Evolutionary conservation across 2,797 vertebrate species (phyloP).

Genomic region (Platalea minor): DNA sequence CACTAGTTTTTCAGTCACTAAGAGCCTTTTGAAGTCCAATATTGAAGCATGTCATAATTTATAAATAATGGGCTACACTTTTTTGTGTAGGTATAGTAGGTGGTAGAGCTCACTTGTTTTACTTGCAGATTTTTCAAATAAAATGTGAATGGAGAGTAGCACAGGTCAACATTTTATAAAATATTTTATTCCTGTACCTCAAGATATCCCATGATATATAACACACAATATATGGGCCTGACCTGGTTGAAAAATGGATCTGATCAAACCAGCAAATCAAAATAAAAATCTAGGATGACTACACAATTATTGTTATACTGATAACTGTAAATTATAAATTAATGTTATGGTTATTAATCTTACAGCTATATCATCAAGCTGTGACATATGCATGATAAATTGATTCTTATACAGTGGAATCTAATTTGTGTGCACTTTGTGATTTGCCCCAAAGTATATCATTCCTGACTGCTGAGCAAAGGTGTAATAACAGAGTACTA

Average conservation of each 20-base stretch:
- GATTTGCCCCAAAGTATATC: not conserved
- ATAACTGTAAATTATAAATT: conserved; percentile 19
- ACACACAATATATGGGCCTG: not conserved
- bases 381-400: conserved; percentile 15
- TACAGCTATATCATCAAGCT: not conserved
- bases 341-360: conserved; percentile 22
- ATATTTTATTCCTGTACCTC: not conserved
- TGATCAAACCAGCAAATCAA: not conserved
- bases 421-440: conserved; percentile 12
- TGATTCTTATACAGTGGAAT: not conserved
- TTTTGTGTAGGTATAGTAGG: not conserved
- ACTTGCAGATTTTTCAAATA: not conserved
- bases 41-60: not conserved
- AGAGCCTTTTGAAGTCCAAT: not conserved
- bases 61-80: not conserved
- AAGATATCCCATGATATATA: not conserved
- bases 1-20: not conserved
- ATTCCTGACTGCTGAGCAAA: not conserved
- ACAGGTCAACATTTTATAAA: not conserved
- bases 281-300: not conserved
- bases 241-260: not conserved
- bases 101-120: not conserved
- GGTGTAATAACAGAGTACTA: not conserved
- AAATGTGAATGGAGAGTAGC: not conserved
- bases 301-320: not conserved